Evolutionary conservation across 2,113 vertebrate genomes (phyloP).

Genomic region (Isurus oxyrinchus): DNA sequence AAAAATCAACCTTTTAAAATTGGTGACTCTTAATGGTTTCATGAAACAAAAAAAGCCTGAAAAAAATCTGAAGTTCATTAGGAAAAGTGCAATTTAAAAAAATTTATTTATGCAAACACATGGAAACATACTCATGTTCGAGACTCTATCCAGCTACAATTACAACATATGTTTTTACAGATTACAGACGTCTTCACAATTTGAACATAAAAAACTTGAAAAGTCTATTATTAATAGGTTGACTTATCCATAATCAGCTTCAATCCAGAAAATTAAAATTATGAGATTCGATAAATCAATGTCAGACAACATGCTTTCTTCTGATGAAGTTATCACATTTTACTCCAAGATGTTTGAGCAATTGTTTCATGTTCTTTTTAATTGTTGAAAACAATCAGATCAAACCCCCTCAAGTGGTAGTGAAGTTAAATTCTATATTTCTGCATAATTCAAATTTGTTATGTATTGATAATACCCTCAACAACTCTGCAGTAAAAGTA

Average conservation of each 20-base stretch:
- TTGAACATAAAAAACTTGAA: neutral
- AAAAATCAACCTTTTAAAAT: neutral
- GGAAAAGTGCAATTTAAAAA: neutral
- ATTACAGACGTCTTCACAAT: neutral
- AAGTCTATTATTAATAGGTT: neutral
- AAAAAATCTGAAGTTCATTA: neutral
- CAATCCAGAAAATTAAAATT: neutral
- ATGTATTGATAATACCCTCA: conserved; percentile 1
- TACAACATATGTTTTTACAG: neutral
- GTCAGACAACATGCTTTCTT: neutral
- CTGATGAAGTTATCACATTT: neutral
- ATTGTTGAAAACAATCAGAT: neutral
- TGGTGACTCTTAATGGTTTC: neutral
- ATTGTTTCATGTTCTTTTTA: neutral
- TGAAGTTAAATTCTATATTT: neutral
- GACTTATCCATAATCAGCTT: neutral
- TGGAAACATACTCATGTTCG: neutral
- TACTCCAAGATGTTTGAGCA: neutral
- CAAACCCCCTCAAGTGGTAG: neutral
- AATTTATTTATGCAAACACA: neutral
- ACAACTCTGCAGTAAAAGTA: neutral
- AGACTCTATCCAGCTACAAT: conserved; percentile 16
- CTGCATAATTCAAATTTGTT: neutral
- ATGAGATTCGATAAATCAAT: neutral
- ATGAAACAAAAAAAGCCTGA: neutral